Evolutionary conservation across 2,888 invertebrate species (phyloP).

Genomic region (Microdon myrmicae): DNA sequence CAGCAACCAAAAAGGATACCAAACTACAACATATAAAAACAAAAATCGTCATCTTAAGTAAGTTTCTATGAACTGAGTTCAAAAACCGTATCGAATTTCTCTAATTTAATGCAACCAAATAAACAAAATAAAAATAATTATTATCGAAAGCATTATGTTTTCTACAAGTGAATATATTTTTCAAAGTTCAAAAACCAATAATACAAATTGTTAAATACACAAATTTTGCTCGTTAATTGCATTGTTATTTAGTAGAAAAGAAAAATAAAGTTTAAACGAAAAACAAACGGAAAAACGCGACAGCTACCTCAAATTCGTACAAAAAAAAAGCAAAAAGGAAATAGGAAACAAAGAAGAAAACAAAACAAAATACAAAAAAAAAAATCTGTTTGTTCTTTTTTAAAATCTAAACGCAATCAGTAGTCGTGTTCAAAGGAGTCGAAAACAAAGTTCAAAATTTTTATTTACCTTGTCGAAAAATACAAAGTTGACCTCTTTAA

Average conservation of each 20-base stretch:
- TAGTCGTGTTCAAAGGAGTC: slow-evolving; percentile 36
- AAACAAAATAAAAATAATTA: too few relatives aligned
- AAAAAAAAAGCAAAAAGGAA: slow-evolving; percentile 37
- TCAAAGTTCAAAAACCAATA: slow-evolving; percentile 37
- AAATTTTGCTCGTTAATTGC: slow-evolving; percentile 43
- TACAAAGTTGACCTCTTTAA: slow-evolving; percentile 1
- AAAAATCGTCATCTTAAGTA: slow-evolving; percentile 38
- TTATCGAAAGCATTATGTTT: slow-evolving; percentile 34
- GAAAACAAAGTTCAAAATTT: slow-evolving; percentile 33
- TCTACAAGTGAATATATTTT: slow-evolving; percentile 46
- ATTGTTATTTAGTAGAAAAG: slow-evolving; percentile 49
- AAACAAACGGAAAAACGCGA: slow-evolving; percentile 35
- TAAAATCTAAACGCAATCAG: slow-evolving; percentile 38
- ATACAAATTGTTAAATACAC: slow-evolving; percentile 48
- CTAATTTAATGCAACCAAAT: too few relatives aligned
- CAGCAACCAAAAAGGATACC: slow-evolving; percentile 52
- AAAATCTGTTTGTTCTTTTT: slow-evolving; percentile 43
- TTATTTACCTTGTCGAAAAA: slow-evolving; percentile 17
- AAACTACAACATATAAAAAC: slow-evolving; percentile 44
- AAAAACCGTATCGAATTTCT: slow-evolving; percentile 46
- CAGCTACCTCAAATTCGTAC: slow-evolving; percentile 50
- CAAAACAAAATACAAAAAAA: slow-evolving; percentile 27
- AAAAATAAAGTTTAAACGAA: slow-evolving; percentile 34
- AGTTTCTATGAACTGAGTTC: slow-evolving; percentile 51
- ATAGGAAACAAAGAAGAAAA: slow-evolving; percentile 33